A percentile compares a stretch with the other conserved stretches of the same genome.
Evolutionary conservation across 2,888 invertebrate genomes (phyloP).

Genomic region (Xestia xanthographa): DNA sequence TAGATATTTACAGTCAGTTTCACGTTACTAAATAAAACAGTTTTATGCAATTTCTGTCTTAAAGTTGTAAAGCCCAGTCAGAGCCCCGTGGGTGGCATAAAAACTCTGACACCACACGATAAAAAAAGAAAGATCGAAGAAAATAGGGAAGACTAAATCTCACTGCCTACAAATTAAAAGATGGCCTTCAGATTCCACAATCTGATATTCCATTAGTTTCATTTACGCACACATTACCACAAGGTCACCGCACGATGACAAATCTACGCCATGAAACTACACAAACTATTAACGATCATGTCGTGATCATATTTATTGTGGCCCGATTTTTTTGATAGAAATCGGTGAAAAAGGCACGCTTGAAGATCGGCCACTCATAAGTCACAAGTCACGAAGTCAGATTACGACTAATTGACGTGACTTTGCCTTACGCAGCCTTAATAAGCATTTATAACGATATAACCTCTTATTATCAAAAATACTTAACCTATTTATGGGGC

Average conservation of each 20-base stretch:
- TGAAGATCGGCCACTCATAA: slow-evolving; percentile 87
- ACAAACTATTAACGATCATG: slow-evolving; percentile 72
- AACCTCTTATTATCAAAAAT: slow-evolving; percentile 87
- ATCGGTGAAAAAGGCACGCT: slow-evolving; percentile 76
- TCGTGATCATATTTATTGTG: slow-evolving; percentile 83
- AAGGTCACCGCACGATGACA: slow-evolving; percentile 69
- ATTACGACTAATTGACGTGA: slow-evolving; percentile 88
- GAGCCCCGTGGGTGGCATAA: no score
- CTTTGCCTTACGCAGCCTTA: slow-evolving; percentile 83
- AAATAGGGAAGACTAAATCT: not conserved
- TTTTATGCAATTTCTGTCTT: no score
- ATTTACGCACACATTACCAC: slow-evolving; percentile 33
- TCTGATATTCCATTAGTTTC: slow-evolving; percentile 49
- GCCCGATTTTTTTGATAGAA: slow-evolving; percentile 79
- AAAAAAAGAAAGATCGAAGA: not conserved
- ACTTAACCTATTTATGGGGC: slow-evolving; percentile 86
- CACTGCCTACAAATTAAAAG: not conserved
- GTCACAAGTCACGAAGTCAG: slow-evolving; percentile 88
- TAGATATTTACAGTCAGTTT: no score
- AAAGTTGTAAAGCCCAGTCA: no score
- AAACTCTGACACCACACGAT: no score
- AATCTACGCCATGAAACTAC: slow-evolving; percentile 70
- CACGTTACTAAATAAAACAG: no score
- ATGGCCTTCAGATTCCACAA: slow-evolving; percentile 23
- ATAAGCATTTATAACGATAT: slow-evolving; percentile 88